Percentiles rank a stretch among this genome's conserved stretches.
These are phyloP conservation scores for Chaetophractus vellerosus DNA, from an alignment of 2,797 vertebrate genomes.

Conservation along the genomic window DNA sequence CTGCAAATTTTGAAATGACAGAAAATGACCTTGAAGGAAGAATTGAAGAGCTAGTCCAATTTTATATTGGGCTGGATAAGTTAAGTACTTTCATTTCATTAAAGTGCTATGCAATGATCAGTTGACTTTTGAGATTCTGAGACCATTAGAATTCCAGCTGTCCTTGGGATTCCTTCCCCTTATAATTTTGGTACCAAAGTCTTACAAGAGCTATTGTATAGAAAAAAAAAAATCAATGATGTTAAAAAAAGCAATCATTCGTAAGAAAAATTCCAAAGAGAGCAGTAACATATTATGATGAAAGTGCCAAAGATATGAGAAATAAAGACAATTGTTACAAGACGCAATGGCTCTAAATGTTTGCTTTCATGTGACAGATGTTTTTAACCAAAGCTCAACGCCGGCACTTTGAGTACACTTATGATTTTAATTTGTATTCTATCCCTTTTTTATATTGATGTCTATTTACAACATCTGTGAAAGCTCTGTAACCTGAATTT, in stretches of 20 bases:
- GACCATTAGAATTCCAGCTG: conserved; percentile 71
- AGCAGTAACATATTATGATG: conserved; percentile 84
- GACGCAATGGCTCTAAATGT: conserved; percentile 85
- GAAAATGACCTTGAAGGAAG: conserved; percentile 47
- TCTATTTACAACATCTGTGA: conserved; percentile 89
- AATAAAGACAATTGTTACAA: conserved; percentile 87
- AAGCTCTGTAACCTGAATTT: conserved; percentile 89
- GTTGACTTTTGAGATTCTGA: conserved; percentile 72
- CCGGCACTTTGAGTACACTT: conserved; percentile 88
- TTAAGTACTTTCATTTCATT: conserved; percentile 25
- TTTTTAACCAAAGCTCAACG: conserved; percentile 89
- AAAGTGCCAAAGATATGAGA: conserved; percentile 86
- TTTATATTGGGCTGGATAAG: conserved; percentile 49
- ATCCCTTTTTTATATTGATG: conserved; percentile 88
- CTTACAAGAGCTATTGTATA: conserved; percentile 59
- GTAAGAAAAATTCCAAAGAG: conserved; percentile 82
- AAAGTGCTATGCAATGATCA: conserved; percentile 63
- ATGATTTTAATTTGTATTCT: conserved; percentile 90
- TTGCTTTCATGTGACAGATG: conserved; percentile 91
- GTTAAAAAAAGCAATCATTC: conserved; percentile 78
- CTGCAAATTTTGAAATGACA: conserved; percentile 44
- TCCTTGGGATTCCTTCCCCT: conserved; percentile 71
- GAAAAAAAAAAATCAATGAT: conserved; percentile 64
- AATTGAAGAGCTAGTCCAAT: conserved; percentile 58
- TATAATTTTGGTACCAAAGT: conserved; percentile 72